Percentiles rank a stretch among this genome's conserved stretches.
phyloP scores from a whole-genome alignment of 2,797 vertebrate genomes.

The Molossus molossus region DNA sequence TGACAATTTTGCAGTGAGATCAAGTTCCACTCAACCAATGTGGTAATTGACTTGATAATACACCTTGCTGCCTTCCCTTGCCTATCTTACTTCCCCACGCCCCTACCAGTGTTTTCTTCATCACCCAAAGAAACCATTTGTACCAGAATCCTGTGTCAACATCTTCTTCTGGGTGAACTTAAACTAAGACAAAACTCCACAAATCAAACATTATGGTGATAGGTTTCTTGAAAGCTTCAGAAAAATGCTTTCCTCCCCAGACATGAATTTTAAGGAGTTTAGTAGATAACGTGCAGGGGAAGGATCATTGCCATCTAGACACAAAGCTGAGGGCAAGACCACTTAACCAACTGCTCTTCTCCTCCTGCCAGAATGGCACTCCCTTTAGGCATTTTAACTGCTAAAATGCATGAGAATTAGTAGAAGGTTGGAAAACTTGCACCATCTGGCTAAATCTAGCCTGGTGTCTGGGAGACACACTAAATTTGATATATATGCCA shows the following conservation, averaged over 20 bases:
- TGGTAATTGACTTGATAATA: neutral
- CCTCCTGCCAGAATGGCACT: constrained; percentile 32
- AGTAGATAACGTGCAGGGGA: constrained; percentile 28
- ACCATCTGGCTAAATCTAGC: constrained; percentile 66
- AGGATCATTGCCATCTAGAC: constrained; percentile 57
- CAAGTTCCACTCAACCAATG: neutral
- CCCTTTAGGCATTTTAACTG: constrained; percentile 66
- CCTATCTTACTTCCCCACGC: neutral
- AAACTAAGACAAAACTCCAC: constrained; percentile 38
- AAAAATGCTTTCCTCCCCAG: neutral
- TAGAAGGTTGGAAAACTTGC: constrained; percentile 60
- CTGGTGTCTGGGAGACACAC: constrained; percentile 57
- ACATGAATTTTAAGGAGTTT: constrained; percentile 60
- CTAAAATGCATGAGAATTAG: constrained; percentile 68
- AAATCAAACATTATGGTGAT: neutral
- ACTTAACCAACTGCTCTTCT: constrained; percentile 48
- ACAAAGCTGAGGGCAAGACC: constrained; percentile 65
- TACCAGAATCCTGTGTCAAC: constrained; percentile 17
- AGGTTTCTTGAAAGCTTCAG: constrained; percentile 42
- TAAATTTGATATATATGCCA: constrained; percentile 69
- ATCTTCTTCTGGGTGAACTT: constrained; percentile 55
- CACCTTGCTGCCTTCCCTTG: neutral
- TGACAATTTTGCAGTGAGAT: constrained; percentile 41
- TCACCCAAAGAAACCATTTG: constrained; percentile 7
- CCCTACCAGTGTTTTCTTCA: neutral